Conservation (phyloP, 2,888 invertebrate species). For the Andrena camellia region DNA sequence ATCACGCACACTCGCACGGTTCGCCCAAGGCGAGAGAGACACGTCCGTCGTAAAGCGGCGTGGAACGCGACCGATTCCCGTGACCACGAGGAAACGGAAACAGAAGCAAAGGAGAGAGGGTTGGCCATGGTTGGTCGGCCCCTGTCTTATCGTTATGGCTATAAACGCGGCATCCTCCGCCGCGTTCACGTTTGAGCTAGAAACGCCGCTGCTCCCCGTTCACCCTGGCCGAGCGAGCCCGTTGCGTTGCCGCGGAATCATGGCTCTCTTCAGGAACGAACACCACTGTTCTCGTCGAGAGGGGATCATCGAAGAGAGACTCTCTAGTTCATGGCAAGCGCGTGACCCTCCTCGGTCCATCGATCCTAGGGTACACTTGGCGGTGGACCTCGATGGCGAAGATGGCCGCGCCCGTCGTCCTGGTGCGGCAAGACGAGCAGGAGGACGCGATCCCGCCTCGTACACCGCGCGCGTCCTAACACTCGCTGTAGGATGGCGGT, state of each 20-base stretch:
- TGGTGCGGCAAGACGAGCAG: conserved; percentile 50
- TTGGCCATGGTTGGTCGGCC: conserved; percentile 17
- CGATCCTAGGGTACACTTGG: conserved; percentile 4
- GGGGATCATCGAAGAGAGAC: conserved; percentile 8
- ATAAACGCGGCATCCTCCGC: conserved; percentile 50
- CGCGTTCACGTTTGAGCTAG: conserved; percentile 65
- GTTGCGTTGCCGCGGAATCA: conserved; percentile 20
- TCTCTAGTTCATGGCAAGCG: background rate
- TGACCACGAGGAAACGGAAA: conserved; percentile 34
- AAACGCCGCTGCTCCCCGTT: conserved; percentile 46
- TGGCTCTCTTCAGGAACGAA: conserved; percentile 52
- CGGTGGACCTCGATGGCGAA: conserved; percentile 17
- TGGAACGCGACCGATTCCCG: conserved; percentile 26
- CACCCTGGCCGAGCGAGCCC: conserved; percentile 14
- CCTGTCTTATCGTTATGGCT: conserved; percentile 60
- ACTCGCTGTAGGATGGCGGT: conserved; percentile 88
- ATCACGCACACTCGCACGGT: conserved; percentile 50
- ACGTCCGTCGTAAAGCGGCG: conserved; percentile 34
- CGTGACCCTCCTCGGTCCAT: conserved; percentile 14
- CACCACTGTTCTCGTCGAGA: conserved; percentile 16
- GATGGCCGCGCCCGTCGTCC: conserved; percentile 38
- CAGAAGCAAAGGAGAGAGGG: conserved; percentile 39
- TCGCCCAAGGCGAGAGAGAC: conserved; percentile 37
- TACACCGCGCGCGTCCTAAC: conserved; percentile 79
- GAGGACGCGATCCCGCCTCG: conserved; percentile 29